phyloP scores from a whole-genome alignment of 2,113 vertebrate genomes.

The Gopherus evgoodei region DNA sequence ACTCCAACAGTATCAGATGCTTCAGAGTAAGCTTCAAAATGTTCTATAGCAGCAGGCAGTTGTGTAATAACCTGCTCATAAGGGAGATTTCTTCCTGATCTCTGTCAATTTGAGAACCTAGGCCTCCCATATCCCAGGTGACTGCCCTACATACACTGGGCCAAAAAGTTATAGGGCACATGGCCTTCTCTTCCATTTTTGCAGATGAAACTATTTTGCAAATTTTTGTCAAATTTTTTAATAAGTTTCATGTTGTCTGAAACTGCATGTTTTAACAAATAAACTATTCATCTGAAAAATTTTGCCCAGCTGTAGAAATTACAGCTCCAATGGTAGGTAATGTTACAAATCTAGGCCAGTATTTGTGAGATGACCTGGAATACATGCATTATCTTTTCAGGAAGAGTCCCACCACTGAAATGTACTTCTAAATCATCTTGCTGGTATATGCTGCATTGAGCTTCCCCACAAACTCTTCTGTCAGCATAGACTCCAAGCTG shows the following conservation, averaged over 20 bases:
- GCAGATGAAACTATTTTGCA: background rate
- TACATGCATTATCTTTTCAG: background rate
- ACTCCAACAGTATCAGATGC: background rate
- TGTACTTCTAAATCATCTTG: background rate
- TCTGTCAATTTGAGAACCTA: background rate
- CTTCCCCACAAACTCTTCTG: background rate
- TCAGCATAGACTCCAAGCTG: background rate
- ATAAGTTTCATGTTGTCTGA: background rate
- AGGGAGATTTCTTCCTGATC: background rate
- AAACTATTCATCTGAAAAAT: background rate
- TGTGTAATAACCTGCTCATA: background rate
- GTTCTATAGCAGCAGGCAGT: background rate
- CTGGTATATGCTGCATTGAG: background rate
- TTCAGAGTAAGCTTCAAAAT: background rate
- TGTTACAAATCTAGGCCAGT: background rate
- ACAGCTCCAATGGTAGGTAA: background rate
- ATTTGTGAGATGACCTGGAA: background rate
- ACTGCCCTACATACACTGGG: background rate
- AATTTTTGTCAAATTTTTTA: background rate
- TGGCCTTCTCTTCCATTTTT: background rate
- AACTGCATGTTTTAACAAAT: background rate
- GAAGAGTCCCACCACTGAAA: background rate
- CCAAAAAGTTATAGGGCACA: background rate
- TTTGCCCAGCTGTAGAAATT: background rate
- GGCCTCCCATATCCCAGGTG: background rate